Base-by-base conservation (phyloP, 30 jellyfish, hydroid and myxozoan genomes). In the Turritopsis dohrnii region DNA sequence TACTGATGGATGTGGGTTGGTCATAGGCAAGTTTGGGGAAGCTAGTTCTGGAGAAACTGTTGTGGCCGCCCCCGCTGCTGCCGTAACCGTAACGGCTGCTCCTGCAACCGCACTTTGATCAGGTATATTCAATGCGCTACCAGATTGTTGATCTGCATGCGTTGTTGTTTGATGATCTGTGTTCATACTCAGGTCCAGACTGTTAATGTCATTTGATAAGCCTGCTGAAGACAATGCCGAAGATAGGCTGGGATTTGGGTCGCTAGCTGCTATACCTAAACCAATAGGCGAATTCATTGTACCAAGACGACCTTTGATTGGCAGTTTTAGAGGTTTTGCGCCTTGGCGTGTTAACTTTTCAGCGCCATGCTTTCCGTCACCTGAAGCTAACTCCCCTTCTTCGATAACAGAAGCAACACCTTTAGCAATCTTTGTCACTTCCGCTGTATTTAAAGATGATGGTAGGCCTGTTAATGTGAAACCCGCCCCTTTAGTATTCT, bases 341-440 rank as follows among this genome's bases (percentile, higher is more conserved):
- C 85, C 29, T 69, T 82, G 71, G 60, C 13, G 60, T 66, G 29
- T 66, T 66, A n/a, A 3, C 29, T 66, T 66, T 17, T 17, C 76
- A 41, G 5, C 60, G 28, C 29, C 54, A 21, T 1, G 84, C 21
- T 65, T 21, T 52, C 30, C 77, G 17, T 69, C 77, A n/a, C 77
- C 77, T 1, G 77, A 69, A 80, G 80, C 65, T 13, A 69, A 76
- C 18, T 66, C 87, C 5, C 65, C 82, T 71, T 71, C 74, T n/a
- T 82, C 76, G 53, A 82, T 65, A 24, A 82, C 89, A 25, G 89
- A 82, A 17, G 89, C 89, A 21, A 82, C 74, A 0, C 89, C 89
- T 66, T 82, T 82, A 8, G 89, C 89, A 8, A 82, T 27, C 25
- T 82, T 66, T 21, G 86, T 82, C 16, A 72, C 89, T 16, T 82